Percentiles rank a stretch among this genome's conserved stretches.
Evolutionary conservation across 2,113 vertebrate species (phyloP).

Genomic region (Cololabis saira): DNA sequence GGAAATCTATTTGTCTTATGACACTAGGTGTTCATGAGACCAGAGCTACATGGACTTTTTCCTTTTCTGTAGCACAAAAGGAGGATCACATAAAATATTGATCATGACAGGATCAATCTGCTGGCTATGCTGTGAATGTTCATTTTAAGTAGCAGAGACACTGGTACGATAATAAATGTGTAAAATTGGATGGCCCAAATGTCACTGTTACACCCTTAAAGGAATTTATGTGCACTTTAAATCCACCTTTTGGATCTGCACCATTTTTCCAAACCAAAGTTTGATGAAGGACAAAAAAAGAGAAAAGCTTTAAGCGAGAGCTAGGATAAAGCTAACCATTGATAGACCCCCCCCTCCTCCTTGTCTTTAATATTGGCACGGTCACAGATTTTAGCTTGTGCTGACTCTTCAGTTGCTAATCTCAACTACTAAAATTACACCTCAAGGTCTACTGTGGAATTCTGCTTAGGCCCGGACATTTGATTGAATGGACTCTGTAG

Average conservation of each 20-base stretch:
- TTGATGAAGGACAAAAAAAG: slow-evolving; percentile 30
- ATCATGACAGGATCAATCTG: too few species aligned
- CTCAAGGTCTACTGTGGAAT: slow-evolving; percentile 28
- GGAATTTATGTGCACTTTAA: slow-evolving; percentile 19
- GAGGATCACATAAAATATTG: too few species aligned
- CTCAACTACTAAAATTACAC: slow-evolving; percentile 41
- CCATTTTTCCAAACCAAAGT: slow-evolving; percentile 13
- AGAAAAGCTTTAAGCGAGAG: too few species aligned
- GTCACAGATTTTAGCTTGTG: slow-evolving; percentile 35
- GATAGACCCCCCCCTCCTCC: too few species aligned
- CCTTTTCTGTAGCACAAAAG: too few species aligned
- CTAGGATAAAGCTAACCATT: slow-evolving; percentile 15
- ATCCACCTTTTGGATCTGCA: slow-evolving; percentile 9
- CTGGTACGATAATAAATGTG: slow-evolving; percentile 42
- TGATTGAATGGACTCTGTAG: slow-evolving; percentile 34
- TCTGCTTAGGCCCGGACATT: slow-evolving; percentile 42
- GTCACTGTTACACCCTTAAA: too few species aligned
- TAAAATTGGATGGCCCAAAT: slow-evolving; percentile 48
- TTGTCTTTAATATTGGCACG: too few species aligned
- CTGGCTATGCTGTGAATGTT: slow-evolving; percentile 15
- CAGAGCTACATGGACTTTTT: too few species aligned
- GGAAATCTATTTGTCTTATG: neutral
- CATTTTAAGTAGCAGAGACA: slow-evolving; percentile 34
- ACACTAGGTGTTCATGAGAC: neutral
- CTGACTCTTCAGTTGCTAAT: slow-evolving; percentile 53